Base-by-base conservation (phyloP, 2,797 vertebrate genomes). In the Caiman crocodilus region DNA sequence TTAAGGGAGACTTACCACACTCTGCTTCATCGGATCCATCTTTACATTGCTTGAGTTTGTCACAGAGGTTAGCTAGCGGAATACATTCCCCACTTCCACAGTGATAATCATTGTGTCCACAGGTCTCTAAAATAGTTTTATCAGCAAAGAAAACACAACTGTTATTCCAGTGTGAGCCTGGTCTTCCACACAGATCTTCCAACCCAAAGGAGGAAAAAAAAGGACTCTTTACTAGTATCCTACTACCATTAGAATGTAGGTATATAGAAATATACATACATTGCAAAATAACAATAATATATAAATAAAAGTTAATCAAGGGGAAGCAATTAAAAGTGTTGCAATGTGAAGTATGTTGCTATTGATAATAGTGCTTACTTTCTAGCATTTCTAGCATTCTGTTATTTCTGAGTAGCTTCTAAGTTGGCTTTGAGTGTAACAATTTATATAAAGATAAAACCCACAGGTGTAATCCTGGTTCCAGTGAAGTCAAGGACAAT, bases 11-110 rank as follows among this genome's bases (percentile, higher is more conserved):
- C 97, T 95, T 98, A 99, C 99, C 97, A 80, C 99, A 99, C 2
- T 98, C 85, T 2, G 95, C 94, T 97, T 99, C 99, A 50, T 99
- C 99, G 1, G 98, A 98, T 64, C 97, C 98, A 4, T 99, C 99
- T 5, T 95, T 82, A 95, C 99, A 99, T n/a, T 99, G 97, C 6
- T 82, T 77, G 3, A 89, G 1, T 3, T 90, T 88, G 2, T 99
- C 97, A 97, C 99, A 99, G 76, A 98, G 96, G 58, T 95, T 76
- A 5, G 78, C 64, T 55, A 95, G 35, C 2, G 97, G 96, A 93
- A 99, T 95, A 92, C 99, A 99, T 2, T 90, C 91, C 93, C 99
- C 98, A 7, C 96, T 98, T 2, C 80, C 77, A 96, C 99, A 99
- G 78, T 97, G 99, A 92, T 98, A 98, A 88, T 97, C 95, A 1